Percentiles rank a stretch among this genome's conserved stretches.
phyloP scores from a whole-genome alignment of 2,888 invertebrate genomes.

The Camptogramma bilineatum region DNA sequence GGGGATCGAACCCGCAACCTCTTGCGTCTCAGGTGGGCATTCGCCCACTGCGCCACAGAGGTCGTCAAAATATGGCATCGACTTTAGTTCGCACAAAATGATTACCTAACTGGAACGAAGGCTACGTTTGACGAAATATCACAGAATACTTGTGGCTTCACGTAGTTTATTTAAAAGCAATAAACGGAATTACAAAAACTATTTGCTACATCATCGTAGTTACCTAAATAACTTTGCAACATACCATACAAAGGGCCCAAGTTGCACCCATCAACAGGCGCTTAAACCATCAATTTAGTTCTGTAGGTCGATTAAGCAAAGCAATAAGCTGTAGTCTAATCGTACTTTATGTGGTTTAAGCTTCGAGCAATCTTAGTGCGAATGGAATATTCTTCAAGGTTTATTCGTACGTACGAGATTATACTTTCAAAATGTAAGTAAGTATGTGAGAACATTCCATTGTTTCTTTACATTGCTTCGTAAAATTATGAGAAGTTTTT shows the following conservation, averaged over 20 bases:
- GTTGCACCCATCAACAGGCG: background rate
- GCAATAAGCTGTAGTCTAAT: background rate
- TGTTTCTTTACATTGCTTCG: slow-evolving; percentile 1
- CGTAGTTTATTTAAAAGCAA: background rate
- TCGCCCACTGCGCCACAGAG: too few species aligned
- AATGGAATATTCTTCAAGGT: slow-evolving; percentile 3
- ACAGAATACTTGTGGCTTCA: background rate
- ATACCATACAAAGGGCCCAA: background rate
- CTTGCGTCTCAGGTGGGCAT: too few species aligned
- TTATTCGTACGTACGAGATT: background rate
- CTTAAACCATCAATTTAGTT: too few species aligned
- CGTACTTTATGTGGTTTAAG: background rate
- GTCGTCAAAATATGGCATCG: too few species aligned
- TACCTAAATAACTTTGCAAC: background rate
- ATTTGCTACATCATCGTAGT: background rate
- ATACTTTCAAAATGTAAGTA: background rate
- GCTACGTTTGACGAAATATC: too few species aligned
- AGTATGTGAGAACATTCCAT: background rate
- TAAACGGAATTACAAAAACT: background rate
- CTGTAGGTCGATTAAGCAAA: background rate
- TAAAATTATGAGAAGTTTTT: background rate
- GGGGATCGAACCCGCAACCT: too few species aligned
- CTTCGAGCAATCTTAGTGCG: slow-evolving; percentile 18
- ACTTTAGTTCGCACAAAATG: too few species aligned
- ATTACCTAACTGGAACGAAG: too few species aligned